Base-by-base conservation (phyloP, 2,888 invertebrate genomes). In the Dioctria linearis region DNA sequence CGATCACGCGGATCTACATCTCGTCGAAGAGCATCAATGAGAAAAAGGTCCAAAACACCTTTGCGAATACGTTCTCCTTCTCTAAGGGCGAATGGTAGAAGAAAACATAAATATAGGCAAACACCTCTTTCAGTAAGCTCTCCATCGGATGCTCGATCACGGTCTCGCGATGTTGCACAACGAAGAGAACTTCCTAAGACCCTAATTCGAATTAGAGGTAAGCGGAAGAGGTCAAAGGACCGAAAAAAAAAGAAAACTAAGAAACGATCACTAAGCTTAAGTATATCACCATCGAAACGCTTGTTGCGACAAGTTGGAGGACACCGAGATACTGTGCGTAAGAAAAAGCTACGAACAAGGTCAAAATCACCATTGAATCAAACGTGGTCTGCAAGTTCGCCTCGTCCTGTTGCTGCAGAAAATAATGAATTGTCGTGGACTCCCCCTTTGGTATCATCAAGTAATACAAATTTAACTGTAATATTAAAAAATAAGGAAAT, bases 381-480 rank as follows among this genome's bases (percentile, higher is more conserved):
- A 5, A 9, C 9, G 3, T 79, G 79, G 79, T 61, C 69, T 5
- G 13, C 57, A 13, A 49, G 9, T 43, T 67, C 78, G 13, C 80
- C 80, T 5, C 81, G 83, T 3, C 83, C 85, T 49, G 83, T 85
- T 63, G 82, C 54, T 13, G 43, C 65, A 2, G 49, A 57, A 69
- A 79, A 71, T 66, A 49, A 87, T 75, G 86, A 86, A 3, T 87
- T 90, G 0, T 91, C 91, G 0, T 93, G 93, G 93, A 93, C 94
- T 25, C 93, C 94, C 13, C 93, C 93, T 0, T 84, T 90, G 42
- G 87, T 83, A 9, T 86, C 88, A 13, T 87, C 89, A 0, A 85
- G 86, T 83, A 90, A 90, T 4, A 91, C 91, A 85, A 92, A 91
- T 87, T 85, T 92, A 81, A 91, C 91, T 0, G 92, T 92, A 1